Evolutionary conservation across 1,140 invertebrate species (phyloP), one percentile per base, ranked within the genome.

Genomic region (Papilio helenus): DNA sequence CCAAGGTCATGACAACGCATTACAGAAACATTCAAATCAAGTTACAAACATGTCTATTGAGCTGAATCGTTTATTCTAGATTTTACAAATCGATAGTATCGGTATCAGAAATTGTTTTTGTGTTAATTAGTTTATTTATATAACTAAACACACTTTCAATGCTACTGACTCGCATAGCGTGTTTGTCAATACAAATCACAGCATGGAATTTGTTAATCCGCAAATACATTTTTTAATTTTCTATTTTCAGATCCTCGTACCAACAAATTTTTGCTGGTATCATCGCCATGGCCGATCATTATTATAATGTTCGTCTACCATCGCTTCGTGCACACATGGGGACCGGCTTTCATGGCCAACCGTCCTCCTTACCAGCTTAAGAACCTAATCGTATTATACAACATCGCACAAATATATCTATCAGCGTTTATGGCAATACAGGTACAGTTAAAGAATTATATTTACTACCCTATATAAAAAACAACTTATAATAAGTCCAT

Each of bases 331-430:
- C 95, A 96, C 29, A 95, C 96, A 14, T 94, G 97, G 81, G 98
- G 98, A 1, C 97, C 97, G 12, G 95, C 94, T 72, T 95, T 96
- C 58, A 98, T 98, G 98, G 96, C 96, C 81, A 95, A 97, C 83
- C 95, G 97, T 61, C 92, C 96, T 82, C 96, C 98, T 0, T 97
- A 96, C 86, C 95, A 97, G 51, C 90, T 99, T 0, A 95, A 97
- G 72, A 95, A 94, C 68, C 84, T 97, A 51, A 96, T 98, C 86
- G 96, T 98, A 72, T 79, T 96, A 51, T 99, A 98, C 89, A 98
- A 99, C 88, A 89, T 96, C 26, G 85, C 96, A 34, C 97, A 98
- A 93, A 97, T 98, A 44, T 78, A 96, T 76, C 93, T 97, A 65
- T 97, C 96, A 77, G 83, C 84, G 18, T 96, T 95, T 86, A 87